These are phyloP conservation scores for Cheilosia urbana DNA, from an alignment of 2,888 invertebrate species.

Conservation along the genomic window DNA sequence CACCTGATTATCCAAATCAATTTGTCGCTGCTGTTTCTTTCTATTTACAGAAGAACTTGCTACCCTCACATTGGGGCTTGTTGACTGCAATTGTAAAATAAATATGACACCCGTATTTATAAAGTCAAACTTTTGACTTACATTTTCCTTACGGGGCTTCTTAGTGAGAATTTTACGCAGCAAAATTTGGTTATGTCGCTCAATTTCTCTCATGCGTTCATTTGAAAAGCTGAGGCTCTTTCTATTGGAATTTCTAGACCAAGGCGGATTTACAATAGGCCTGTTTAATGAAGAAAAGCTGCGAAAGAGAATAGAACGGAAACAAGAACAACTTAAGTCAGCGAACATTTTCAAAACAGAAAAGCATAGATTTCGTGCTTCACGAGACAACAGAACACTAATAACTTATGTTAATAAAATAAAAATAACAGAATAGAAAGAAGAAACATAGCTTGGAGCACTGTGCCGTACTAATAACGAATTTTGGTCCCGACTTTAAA, in stretches of 20 bases:
- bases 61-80: conserved; percentile 13
- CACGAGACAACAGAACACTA: too few species aligned
- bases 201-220: conserved; percentile 86
- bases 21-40: conserved; percentile 85
- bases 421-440: too few species aligned
- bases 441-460: too few species aligned
- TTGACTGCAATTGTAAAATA: conserved; percentile 6
- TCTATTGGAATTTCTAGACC: conserved; percentile 42
- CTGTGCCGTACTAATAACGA: too few species aligned
- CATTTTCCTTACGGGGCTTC: conserved; percentile 77
- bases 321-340: too few species aligned
- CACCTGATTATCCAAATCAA: conserved; percentile 86
- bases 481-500: too few species aligned
- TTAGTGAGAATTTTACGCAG: conserved; percentile 85
- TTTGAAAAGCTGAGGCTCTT: conserved; percentile 84
- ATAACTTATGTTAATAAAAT: too few species aligned
- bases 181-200: conserved; percentile 86
- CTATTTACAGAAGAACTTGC: conserved; percentile 85
- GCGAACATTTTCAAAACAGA: too few species aligned
- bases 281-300: too few species aligned
- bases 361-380: too few species aligned
- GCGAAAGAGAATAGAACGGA: too few species aligned
- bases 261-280: too few species aligned
- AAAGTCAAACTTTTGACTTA: background rate
- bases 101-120: background rate